These are phyloP conservation scores for Brachionus calyciflorus DNA, from an alignment of 1,140 invertebrate species.

Conservation along the genomic window DNA sequence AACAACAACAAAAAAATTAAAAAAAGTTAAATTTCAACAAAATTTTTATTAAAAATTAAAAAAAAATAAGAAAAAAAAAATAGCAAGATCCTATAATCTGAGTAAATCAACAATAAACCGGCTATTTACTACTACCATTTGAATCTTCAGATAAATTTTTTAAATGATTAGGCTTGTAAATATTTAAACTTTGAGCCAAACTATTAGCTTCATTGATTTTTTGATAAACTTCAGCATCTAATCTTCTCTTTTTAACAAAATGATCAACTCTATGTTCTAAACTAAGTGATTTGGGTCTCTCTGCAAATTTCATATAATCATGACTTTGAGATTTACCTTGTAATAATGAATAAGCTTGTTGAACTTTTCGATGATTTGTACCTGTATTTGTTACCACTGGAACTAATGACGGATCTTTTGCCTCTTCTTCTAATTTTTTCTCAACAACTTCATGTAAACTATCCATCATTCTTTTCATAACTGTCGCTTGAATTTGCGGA, in stretches of 20 bases:
- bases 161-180: constrained; percentile 1
- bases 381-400: background rate
- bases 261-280: constrained; percentile 38
- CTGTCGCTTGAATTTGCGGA: background rate
- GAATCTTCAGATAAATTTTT: background rate
- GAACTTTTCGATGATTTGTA: background rate
- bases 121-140: background rate
- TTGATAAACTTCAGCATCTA: constrained; percentile 40
- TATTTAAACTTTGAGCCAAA: constrained; percentile 23
- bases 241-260: constrained; percentile 30
- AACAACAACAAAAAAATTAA: too few species aligned
- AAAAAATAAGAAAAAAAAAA: too few species aligned
- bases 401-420: background rate
- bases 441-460: background rate
- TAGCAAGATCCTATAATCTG: too few species aligned
- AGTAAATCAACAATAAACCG: background rate
- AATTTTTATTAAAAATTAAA: background rate
- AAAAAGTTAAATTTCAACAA: background rate
- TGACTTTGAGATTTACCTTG: constrained; percentile 45
- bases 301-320: constrained; percentile 35
- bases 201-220: constrained; percentile 42
- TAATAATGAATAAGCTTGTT: constrained; percentile 14
- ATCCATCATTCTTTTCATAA: constrained; percentile 12
- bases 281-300: constrained; percentile 3
- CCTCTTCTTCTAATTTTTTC: background rate